Evolutionary conservation across 2,113 vertebrate genomes (phyloP), one percentile per base, ranked within the genome.

Genomic region (Callocephalon fimbriatum): DNA sequence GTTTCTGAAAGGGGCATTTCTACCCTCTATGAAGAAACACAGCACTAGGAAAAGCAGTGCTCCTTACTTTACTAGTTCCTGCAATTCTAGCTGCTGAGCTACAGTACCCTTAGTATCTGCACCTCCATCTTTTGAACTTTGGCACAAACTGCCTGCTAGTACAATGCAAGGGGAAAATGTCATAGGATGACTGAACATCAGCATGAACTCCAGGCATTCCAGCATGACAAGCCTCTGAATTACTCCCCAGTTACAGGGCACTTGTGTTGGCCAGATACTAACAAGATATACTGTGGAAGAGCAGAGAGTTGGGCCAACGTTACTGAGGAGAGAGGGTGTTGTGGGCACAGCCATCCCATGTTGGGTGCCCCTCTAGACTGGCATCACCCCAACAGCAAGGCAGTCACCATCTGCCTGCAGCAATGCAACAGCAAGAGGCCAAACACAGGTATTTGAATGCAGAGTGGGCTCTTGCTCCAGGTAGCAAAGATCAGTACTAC

Each of bases 341-440:
- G 25, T 2, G 48, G 22, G 51, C 62, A 42, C 38, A 88, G 47
- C 70, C 70, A 5, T 9, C 44, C 15, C 8, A 1, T 0, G 1
- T 12, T 29, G 1, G 1, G 63, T 47, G 63, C 20, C 80, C 12
- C 29, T 5, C 31, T 0, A 7, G 37, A 8, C 37, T 3, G 14
- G 70, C 61, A 72, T 51, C 51, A 42, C 17, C 22, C 50, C 5
- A 27, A 12, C 37, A 0, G 37, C 71, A 67, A 27, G 27, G 45
- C 2, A 27, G 38, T 15, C 27, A 2, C 81, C 14, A n/a, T 12
- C 68, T 72, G 68, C 76, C 81, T 31, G 15, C 27, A 81, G 51
- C 0, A 0, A 15, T 5, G 26, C 58, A 18, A 18, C 1, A 0
- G 5, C 67, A 63, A 48, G 77, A 4, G 1, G 53, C 59, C 86